Conservation (phyloP, 2,113 vertebrate species). For the Marcusenius ussheri region DNA sequence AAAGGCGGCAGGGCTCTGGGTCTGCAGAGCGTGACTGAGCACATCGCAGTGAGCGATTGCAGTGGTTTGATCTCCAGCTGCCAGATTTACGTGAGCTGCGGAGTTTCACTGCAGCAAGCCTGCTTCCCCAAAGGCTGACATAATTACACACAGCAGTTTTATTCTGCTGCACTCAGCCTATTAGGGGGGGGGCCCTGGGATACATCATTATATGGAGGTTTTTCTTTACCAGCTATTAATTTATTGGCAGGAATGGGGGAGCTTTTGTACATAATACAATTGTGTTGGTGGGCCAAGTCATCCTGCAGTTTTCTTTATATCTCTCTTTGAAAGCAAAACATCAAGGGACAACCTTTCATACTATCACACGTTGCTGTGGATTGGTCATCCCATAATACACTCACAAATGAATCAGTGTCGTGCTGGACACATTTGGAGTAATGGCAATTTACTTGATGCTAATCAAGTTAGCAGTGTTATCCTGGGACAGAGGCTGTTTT, state of each 20-base stretch:
- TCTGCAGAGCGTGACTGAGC: not conserved
- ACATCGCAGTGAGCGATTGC: not conserved
- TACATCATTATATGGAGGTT: not conserved
- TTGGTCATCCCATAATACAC: not conserved
- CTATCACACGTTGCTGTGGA: not conserved
- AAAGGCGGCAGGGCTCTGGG: not conserved
- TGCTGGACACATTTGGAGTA: not conserved
- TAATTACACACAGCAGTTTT: conserved; percentile 1
- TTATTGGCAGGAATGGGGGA: not conserved
- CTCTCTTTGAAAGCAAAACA: not conserved
- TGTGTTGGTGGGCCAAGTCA: not conserved
- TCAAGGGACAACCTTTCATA: not conserved
- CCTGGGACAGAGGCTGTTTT: not conserved
- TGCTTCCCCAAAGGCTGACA: not conserved
- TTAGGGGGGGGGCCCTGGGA: not conserved
- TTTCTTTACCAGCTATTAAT: not conserved
- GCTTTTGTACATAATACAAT: not conserved
- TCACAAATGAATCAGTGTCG: too few species aligned
- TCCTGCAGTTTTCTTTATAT: not conserved
- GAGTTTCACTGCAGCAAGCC: not conserved
- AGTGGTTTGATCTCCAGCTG: not conserved
- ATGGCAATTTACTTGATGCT: not conserved
- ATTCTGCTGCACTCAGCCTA: not conserved
- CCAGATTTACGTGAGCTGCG: not conserved
- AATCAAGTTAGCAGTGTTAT: not conserved